Conservation (phyloP, 2,888 invertebrate genomes). For the Pollenia angustigena region DNA sequence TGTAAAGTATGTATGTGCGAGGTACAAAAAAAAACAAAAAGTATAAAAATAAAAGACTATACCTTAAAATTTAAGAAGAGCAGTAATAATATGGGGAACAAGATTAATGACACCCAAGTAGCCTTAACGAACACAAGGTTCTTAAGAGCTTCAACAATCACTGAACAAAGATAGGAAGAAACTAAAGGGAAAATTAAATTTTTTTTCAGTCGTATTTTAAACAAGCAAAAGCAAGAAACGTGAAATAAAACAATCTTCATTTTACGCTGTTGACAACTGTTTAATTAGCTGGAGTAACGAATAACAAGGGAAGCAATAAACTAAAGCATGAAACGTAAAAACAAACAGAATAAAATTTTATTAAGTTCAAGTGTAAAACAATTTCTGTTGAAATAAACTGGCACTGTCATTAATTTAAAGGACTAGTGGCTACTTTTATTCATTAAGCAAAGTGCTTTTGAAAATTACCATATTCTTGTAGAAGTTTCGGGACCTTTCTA, state of each 20-base stretch:
- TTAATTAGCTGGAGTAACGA: constrained; percentile 36
- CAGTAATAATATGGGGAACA: neutral
- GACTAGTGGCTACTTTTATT: no score
- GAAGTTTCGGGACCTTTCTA: no score
- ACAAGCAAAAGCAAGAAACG: neutral
- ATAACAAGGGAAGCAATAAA: neutral
- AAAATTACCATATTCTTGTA: no score
- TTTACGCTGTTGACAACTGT: constrained; percentile 55
- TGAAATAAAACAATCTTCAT: constrained; percentile 26
- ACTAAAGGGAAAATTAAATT: neutral
- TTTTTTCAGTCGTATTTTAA: neutral
- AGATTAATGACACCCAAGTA: constrained; percentile 47
- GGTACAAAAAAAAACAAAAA: neutral
- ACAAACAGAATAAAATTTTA: neutral
- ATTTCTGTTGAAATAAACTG: no score
- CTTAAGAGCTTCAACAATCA: neutral
- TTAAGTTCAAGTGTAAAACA: neutral
- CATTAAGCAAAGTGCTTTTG: no score
- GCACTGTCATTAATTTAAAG: no score
- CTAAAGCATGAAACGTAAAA: neutral
- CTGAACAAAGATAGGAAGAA: neutral
- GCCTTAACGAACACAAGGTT: constrained; percentile 18
- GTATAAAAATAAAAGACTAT: neutral
- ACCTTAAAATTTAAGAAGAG: neutral
- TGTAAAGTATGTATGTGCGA: neutral